These are phyloP conservation scores for Calliphora vicina DNA, from an alignment of 1,140 invertebrate genomes.

Conservation along the genomic window DNA sequence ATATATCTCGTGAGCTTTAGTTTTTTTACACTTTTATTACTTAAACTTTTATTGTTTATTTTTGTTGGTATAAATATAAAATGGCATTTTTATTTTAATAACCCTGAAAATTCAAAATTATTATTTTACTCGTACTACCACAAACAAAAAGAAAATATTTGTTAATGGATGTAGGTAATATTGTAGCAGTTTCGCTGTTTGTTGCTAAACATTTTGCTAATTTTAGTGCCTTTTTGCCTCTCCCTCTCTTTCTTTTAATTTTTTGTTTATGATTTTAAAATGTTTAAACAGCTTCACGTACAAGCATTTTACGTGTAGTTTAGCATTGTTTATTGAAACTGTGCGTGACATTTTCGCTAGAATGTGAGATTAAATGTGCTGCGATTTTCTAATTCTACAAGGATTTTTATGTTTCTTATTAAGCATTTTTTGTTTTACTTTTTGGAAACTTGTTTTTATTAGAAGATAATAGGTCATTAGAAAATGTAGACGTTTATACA, in stretches of 20 bases:
- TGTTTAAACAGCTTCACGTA: slow-evolving; percentile 13
- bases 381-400: background rate
- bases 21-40: too few relatives aligned
- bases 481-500: background rate
- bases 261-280: slow-evolving; percentile 30
- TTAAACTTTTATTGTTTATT: background rate
- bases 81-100: background rate
- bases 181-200: background rate
- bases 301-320: slow-evolving; percentile 30
- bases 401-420: background rate
- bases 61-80: background rate
- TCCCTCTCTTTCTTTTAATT: background rate
- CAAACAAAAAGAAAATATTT: background rate
- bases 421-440: background rate
- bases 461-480: background rate
- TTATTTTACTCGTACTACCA: background rate
- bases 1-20: too few relatives aligned
- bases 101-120: background rate
- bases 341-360: slow-evolving; percentile 15
- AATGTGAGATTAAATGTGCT: background rate
- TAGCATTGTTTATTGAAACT: slow-evolving; percentile 23
- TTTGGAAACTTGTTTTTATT: background rate
- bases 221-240: background rate
- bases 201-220: background rate
- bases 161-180: background rate